Conservation (phyloP, 2,888 invertebrate species). For the Caenorhabditis macrosperma region DNA sequence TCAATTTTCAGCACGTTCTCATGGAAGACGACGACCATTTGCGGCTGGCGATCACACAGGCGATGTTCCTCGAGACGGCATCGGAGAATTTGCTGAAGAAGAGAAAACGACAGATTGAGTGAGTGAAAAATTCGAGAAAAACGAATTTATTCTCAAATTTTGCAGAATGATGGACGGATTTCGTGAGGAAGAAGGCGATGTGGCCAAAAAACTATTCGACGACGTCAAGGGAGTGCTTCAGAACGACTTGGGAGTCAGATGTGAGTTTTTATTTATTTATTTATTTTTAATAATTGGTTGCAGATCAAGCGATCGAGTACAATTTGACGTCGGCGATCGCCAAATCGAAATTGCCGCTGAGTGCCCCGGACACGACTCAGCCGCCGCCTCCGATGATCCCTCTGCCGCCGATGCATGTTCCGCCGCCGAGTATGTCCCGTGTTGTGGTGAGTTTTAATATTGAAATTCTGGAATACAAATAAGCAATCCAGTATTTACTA, state of each 20-base stretch:
- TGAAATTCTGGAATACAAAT: too few relatives aligned
- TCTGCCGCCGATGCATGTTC: conserved; percentile 29
- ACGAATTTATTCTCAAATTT: background rate
- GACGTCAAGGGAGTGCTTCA: background rate
- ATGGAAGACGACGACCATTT: conserved; percentile 25
- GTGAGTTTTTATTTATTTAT: background rate
- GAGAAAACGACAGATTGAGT: conserved; percentile 38
- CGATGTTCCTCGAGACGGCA: conserved; percentile 34
- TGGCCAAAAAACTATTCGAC: background rate
- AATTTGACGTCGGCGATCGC: background rate
- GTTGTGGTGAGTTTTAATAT: background rate
- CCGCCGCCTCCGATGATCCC: conserved; percentile 16
- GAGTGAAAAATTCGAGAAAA: background rate
- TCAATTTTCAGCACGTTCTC: conserved; percentile 21
- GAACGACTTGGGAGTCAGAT: background rate
- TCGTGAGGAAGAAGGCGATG: conserved; percentile 12
- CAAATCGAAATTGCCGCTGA: conserved; percentile 10
- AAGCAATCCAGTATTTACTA: too few relatives aligned
- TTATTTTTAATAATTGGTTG: background rate
- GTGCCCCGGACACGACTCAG: background rate
- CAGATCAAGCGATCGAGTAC: background rate
- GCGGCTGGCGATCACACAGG: conserved; percentile 26
- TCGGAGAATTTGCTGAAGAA: conserved; percentile 35
- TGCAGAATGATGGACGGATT: conserved; percentile 24
- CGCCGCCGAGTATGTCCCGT: conserved; percentile 9